A percentile compares a stretch with the other conserved stretches of the same genome.
phyloP scores from a whole-genome alignment of 64 coral and sea anemone species.

The Stylophora pistillata region DNA sequence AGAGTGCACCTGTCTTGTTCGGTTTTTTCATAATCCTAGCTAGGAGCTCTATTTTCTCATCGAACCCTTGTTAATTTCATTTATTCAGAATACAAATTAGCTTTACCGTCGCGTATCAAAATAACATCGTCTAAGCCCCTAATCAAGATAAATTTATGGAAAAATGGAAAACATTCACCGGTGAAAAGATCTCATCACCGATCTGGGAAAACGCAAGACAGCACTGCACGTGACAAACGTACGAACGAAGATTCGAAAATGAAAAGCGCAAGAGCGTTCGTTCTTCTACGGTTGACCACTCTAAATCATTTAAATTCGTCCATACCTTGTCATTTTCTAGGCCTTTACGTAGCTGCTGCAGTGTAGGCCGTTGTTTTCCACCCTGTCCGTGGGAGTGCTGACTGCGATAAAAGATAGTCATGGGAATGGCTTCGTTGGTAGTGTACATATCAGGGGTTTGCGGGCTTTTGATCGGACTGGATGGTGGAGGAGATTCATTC shows the following conservation, averaged over 20 bases:
- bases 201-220: too few species aligned
- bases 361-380: constrained; percentile 66
- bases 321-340: constrained; percentile 67
- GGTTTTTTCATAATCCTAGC: too few species aligned
- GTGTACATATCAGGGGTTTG: constrained; percentile 25
- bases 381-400: constrained; percentile 60
- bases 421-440: constrained; percentile 86
- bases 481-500: background rate
- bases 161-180: too few species aligned
- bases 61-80: too few species aligned
- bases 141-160: too few species aligned
- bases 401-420: constrained; percentile 92
- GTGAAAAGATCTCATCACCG: too few species aligned
- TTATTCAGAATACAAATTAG: too few species aligned
- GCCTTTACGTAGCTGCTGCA: constrained; percentile 84
- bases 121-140: too few species aligned
- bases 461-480: background rate
- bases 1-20: too few species aligned
- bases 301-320: background rate
- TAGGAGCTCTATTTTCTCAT: too few species aligned
- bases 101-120: too few species aligned
- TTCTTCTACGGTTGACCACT: background rate
- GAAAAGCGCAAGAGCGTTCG: background rate
- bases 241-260: background rate
- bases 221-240: too few species aligned